Percentiles rank a stretch among this genome's conserved stretches.
phyloP scores from a whole-genome alignment of 2,888 invertebrate species.

The Brachypterus glaber region DNA sequence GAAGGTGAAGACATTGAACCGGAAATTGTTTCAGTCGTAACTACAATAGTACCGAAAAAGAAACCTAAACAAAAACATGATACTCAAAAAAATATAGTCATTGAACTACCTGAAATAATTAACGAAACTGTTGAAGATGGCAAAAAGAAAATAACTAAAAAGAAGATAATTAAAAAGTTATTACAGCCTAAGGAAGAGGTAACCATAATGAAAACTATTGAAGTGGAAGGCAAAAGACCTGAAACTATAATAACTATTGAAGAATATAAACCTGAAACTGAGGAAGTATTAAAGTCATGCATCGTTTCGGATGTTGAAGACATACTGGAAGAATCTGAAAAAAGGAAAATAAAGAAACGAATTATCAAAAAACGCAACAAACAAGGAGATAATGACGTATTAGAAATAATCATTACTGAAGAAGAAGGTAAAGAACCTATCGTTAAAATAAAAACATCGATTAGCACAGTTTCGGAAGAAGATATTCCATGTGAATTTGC shows the following conservation, averaged over 20 bases:
- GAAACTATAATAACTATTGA: constrained; percentile 34
- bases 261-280: constrained; percentile 23
- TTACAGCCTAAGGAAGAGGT: constrained; percentile 29
- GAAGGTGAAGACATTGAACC: constrained; percentile 18
- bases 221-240: constrained; percentile 40
- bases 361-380: constrained; percentile 19
- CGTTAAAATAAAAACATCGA: constrained; percentile 19
- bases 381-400: constrained; percentile 16
- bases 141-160: constrained; percentile 28
- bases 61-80: constrained; percentile 25
- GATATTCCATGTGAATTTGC: constrained; percentile 14
- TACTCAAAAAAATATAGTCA: constrained; percentile 25
- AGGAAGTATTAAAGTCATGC: too few relatives aligned
- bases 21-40: constrained; percentile 6
- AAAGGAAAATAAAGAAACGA: constrained; percentile 11
- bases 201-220: constrained; percentile 40
- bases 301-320: too few relatives aligned
- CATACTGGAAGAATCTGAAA: constrained; percentile 19
- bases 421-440: constrained; percentile 22
- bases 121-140: constrained; percentile 25
- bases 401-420: constrained; percentile 18
- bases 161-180: constrained; percentile 33
- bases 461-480: constrained; percentile 18
- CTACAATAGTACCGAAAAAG: constrained; percentile 4
- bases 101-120: constrained; percentile 28